Base-by-base conservation (phyloP, 2,888 invertebrate species). In the Pterostichus madidus region DNA sequence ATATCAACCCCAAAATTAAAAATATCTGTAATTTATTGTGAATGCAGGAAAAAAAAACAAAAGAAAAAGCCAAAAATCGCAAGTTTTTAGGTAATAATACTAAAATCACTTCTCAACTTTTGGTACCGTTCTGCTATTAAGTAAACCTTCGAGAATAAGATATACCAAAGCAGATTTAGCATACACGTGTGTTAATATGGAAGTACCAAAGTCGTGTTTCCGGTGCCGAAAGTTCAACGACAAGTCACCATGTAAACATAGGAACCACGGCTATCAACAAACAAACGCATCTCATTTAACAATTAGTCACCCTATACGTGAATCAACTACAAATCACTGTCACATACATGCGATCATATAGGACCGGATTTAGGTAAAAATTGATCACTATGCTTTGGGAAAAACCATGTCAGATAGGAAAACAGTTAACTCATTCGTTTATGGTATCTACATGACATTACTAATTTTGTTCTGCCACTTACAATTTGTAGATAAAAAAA, bases 171-270 rank as follows among this genome's bases (percentile, higher is more conserved):
- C 17, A 59, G 11, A 59, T 59, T 24, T 8, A 59, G 5, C 53
- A 53, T 15, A 5, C 24, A 11, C 8, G 59, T 59, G 8, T 59
- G 35, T 64, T 35, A 64, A 35, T 64, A 64, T 64, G 64, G 32
- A 49, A 35, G 64, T 64, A 64, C 64, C 64, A 31, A 35, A 35
- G 13, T 13, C 35, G 4, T 35, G 13, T 32, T 64, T 64, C 64
- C 64, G 64, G 64, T 64, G 35, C 64, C 64, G 35, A 64, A 64
- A 64, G 64, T 64, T 64, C 64, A 64, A 64, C 13, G 64, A 64
- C 64, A 64, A 64, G 64, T 64, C 32, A 10, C 31, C 35, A n/a
- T 31, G 59, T 64, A 64, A 64, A 64, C 64, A 59, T 59, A 64
- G 64, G 64, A 64, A 64, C 64, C 64, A 64, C 35, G 64, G 64